Evolutionary conservation across 2,888 invertebrate genomes (phyloP).

Genomic region (Capitulum mitella): DNA sequence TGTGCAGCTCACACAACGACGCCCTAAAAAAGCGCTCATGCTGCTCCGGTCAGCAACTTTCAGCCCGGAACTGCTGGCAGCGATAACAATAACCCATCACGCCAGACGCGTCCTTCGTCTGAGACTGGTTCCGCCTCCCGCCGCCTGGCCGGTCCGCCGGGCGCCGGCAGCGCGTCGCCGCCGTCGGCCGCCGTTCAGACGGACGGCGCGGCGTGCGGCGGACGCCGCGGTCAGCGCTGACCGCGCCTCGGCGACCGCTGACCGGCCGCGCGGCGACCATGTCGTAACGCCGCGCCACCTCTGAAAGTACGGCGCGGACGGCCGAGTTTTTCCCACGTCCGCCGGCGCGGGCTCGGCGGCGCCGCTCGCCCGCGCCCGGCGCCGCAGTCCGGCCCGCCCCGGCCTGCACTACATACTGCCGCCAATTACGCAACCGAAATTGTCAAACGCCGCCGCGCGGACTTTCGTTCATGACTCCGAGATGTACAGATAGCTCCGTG

Average conservation of each 20-base stretch:
- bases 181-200: background rate
- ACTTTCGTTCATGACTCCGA: background rate
- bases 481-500: slow-evolving; percentile 10
- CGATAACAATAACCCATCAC: no score
- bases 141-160: no score
- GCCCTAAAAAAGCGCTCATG: no score
- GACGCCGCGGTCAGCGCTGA: background rate
- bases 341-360: background rate
- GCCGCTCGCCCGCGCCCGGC: background rate
- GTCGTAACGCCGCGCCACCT: background rate
- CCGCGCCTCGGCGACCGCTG: background rate
- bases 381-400: background rate
- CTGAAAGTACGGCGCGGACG: background rate
- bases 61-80: no score
- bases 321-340: background rate
- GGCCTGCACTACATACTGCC: slow-evolving; percentile 18
- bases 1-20: no score
- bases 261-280: background rate
- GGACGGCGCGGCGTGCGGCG: background rate
- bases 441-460: background rate
- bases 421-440: slow-evolving; percentile 13
- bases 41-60: no score
- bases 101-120: no score
- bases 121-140: no score
- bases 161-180: background rate